Base-by-base conservation (phyloP, 1,140 invertebrate species). In the Neodiprion virginianus region DNA sequence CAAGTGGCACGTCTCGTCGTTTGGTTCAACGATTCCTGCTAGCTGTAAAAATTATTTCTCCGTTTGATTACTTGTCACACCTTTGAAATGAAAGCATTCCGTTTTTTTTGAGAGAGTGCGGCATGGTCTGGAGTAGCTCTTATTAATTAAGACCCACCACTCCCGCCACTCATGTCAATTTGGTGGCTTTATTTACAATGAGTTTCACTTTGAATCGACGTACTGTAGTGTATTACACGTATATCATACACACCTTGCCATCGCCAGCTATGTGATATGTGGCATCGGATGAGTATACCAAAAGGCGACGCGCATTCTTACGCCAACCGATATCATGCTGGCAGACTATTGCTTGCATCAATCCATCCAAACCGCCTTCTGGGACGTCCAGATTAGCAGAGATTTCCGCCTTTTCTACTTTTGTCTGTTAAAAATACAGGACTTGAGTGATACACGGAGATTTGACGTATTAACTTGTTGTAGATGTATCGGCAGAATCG, bases 1-100 rank as follows among this genome's bases (percentile, higher is more conserved):
- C 77, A 96, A 88, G 84, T 97, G 95, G 81, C 96, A 98, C 65
- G 88, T 74, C 8, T 94, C 95, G 86, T 97, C 96, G 83, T 97
- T 96, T 0, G 96, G 96, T 78, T 93, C 92, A 12, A 96, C 90
- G 75, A 97, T 95, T 14, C 96, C 96, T 66, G 93, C 96, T 68
- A 94, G 87, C 92, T 94, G 79, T 50, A 86, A 83, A 74, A 79
- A 53, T 49, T 67, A 12, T 75, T 40, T 40, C 28, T 40, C 28
- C 5, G 28, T 40, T 40, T 40, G 28, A 40, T 40, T 40, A 40
- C 28, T 40, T 40, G 28, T 40, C 28, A 40, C 28, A 40, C 1
- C 28, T 5, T 40, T 40, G 28, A 40, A 40, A 40, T 4, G 28
- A 40, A 3, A 40, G 28, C 1, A 40, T 40, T 3, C 28, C 28